A percentile compares a stretch with the other conserved stretches of the same genome.
phyloP scores from a whole-genome alignment of 2,888 invertebrate species.

The Liopterus haemorrhoidalis region DNA sequence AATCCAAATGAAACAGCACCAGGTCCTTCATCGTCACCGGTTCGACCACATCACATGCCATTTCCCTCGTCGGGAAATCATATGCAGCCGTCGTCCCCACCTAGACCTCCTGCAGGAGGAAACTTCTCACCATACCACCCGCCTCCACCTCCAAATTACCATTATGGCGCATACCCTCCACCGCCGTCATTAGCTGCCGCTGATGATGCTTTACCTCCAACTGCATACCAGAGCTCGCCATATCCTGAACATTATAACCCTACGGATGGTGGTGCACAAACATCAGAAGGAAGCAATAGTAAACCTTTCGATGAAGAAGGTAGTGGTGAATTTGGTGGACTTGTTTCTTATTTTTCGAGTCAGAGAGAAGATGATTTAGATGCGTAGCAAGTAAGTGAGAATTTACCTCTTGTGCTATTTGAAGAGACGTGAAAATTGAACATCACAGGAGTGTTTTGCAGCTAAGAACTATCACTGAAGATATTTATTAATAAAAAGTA shows the following conservation, averaged over 20 bases:
- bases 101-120: conserved; percentile 41
- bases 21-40: conserved; percentile 40
- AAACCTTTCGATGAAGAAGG: conserved; percentile 51
- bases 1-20: conserved; percentile 38
- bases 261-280: conserved; percentile 25
- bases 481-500: too few relatives aligned
- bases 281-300: conserved; percentile 35
- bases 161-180: conserved; percentile 46
- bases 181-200: conserved; percentile 42
- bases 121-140: conserved; percentile 47
- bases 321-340: conserved; percentile 76
- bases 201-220: conserved; percentile 41
- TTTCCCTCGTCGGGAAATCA: conserved; percentile 24
- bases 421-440: too few relatives aligned
- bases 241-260: conserved; percentile 37
- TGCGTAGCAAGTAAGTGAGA: conserved; percentile 53
- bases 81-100: conserved; percentile 41
- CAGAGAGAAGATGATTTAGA: conserved; percentile 84
- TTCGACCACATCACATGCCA: conserved; percentile 33
- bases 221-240: conserved; percentile 45
- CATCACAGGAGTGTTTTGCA: too few relatives aligned
- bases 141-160: conserved; percentile 47
- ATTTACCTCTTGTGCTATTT: too few relatives aligned
- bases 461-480: too few relatives aligned
- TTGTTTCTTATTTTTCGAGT: conserved; percentile 88